Conservation (phyloP, 2,888 invertebrate species). For the Drosophila atroscutellata region DNA sequence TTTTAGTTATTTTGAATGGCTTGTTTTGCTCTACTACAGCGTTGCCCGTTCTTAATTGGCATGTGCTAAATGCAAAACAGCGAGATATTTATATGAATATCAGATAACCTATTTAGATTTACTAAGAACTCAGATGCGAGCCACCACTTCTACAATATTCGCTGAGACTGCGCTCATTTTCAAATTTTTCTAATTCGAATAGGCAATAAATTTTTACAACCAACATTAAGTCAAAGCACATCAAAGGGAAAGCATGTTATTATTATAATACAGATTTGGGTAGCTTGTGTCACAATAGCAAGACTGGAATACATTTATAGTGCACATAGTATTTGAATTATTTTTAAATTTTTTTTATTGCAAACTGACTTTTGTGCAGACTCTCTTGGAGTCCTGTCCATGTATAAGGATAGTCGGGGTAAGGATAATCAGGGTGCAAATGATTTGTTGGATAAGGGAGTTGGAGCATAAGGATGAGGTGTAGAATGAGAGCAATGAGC, state of each 20-base stretch:
- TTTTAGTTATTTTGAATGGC: neutral
- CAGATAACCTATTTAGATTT: conserved; percentile 6
- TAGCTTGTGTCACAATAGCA: neutral
- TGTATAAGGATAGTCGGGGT: neutral
- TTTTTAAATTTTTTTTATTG: neutral
- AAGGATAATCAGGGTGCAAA: neutral
- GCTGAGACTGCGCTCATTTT: neutral
- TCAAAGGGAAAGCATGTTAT: neutral
- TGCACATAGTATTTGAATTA: neutral
- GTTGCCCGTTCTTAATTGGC: neutral
- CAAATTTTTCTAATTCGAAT: conserved; percentile 1
- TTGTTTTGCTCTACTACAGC: neutral
- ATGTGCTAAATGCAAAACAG: neutral
- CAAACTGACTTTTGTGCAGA: conserved; percentile 13
- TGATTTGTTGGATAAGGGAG: neutral
- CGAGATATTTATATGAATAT: conserved; percentile 20
- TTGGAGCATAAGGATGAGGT: neutral
- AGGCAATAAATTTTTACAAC: conserved; percentile 8
- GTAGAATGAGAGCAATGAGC: neutral
- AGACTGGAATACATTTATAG: neutral
- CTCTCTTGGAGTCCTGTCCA: neutral
- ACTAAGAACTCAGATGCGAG: conserved; percentile 2
- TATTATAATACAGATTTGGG: neutral
- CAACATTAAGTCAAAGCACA: neutral
- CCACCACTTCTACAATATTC: neutral